Base-by-base conservation (phyloP, 2,888 invertebrate genomes). In the Subacronicta megacephala region DNA sequence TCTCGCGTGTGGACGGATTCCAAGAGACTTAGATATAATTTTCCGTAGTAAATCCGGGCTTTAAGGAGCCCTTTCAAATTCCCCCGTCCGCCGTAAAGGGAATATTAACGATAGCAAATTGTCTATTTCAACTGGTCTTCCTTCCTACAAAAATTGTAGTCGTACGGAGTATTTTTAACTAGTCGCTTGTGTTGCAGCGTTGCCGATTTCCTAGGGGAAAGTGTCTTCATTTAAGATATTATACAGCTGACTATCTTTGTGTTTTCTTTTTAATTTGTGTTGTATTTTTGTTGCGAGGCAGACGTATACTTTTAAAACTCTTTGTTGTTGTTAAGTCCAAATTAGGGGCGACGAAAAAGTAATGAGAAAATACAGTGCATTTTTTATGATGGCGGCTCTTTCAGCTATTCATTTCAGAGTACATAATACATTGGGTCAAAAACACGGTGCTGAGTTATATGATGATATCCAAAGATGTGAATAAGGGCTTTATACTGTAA, bases 1-100 rank as follows among this genome's bases (percentile, higher is more conserved):
- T 90, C 86, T 85, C 85, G 85, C 84, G 83, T 89, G 87, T 90
- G 89, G 84, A 83, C 78, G 84, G 84, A 86, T 86, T 87, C 79
- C 80, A 77, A 82, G 74, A 79, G 87, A 84, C 83, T 90, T 87
- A 83, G 80, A 84, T 85, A 87, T 89, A 89, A 89, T 91, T 89
- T 89, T 84, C 84, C 80, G 77, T 79, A 81, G 87, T 85, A 87
- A 89, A 87, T 87, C 87, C 85, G 72, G 82, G 86, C 81, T 88
- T 87, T 84, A 78, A 81, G 77, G 75, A 83, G 78, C 70, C 85
- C 79, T 85, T 84, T 79, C 81, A 80, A 86, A 87, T 83, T 67
- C 84, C 84, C 64, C 74, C 75, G 70, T 74, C 69, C 61, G 74
- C 75, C 77, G 74, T 78, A 75, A 79, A 82, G 81, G 82, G 82